Conservation (phyloP, 2,888 invertebrate genomes). For the Cataglyphis albicans region DNA sequence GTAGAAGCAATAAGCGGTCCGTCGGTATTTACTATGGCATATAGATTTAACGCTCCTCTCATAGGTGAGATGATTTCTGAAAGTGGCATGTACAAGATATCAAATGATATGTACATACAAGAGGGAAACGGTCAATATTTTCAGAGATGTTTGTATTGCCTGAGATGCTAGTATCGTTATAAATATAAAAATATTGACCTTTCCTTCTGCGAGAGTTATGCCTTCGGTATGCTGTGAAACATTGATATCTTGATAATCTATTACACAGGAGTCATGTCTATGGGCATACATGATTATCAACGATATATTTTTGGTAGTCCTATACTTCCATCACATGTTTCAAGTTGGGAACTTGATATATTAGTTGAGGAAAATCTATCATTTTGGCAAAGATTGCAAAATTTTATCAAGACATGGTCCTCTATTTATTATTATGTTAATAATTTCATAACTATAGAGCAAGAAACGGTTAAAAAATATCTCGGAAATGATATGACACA, state of each 20-base stretch:
- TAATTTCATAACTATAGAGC: slow-evolving; percentile 25
- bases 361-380: slow-evolving; percentile 49
- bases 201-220: background rate
- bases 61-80: slow-evolving; percentile 57
- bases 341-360: slow-evolving; percentile 68
- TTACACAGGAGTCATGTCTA: slow-evolving; percentile 17
- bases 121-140: background rate
- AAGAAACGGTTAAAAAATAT: slow-evolving; percentile 58
- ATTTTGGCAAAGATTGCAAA: slow-evolving; percentile 65
- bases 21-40: slow-evolving; percentile 30
- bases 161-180: background rate
- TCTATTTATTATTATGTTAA: background rate
- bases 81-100: background rate
- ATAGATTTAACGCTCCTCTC: slow-evolving; percentile 56
- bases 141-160: background rate
- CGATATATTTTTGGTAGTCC: slow-evolving; percentile 65
- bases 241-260: background rate
- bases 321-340: slow-evolving; percentile 69
- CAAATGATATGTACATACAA: background rate
- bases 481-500: slow-evolving; percentile 63
- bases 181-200: background rate
- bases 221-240: background rate
- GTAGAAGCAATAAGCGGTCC: background rate
- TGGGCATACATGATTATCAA: background rate
- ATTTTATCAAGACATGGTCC: slow-evolving; percentile 55